Evolutionary conservation across 2,113 vertebrate genomes (phyloP).

Genomic region (Nycticryphes semicollaris): DNA sequence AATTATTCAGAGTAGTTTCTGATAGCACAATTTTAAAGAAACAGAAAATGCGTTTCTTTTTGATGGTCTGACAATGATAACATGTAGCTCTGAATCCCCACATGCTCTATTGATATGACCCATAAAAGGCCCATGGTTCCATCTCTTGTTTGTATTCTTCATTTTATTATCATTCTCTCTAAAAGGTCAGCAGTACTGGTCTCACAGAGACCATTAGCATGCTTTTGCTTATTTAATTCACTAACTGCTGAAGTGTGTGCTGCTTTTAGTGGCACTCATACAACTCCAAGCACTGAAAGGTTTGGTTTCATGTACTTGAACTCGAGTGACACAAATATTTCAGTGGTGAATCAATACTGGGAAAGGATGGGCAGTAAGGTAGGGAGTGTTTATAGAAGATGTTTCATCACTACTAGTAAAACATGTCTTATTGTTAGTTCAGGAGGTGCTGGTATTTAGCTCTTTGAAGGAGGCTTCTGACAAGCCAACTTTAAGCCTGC

Average conservation of each 20-base stretch:
- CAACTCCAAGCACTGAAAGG: constrained; percentile 56
- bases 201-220: constrained; percentile 63
- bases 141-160: constrained; percentile 67
- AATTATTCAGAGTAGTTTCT: background rate
- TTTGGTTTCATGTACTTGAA: constrained; percentile 79
- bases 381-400: constrained; percentile 81
- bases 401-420: constrained; percentile 82
- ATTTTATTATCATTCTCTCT: constrained; percentile 69
- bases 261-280: constrained; percentile 73
- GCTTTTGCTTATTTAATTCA: constrained; percentile 74
- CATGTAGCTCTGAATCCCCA: constrained; percentile 35
- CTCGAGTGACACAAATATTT: constrained; percentile 80
- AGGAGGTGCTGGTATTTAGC: constrained; percentile 77
- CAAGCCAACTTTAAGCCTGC: constrained; percentile 62
- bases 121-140: constrained; percentile 49
- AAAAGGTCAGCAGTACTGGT: constrained; percentile 57
- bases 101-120: constrained; percentile 44
- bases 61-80: constrained; percentile 40
- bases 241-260: constrained; percentile 52
- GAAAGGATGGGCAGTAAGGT: constrained; percentile 68
- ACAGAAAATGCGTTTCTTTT: constrained; percentile 30
- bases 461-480: constrained; percentile 71
- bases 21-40: constrained; percentile 27
- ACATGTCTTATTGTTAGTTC: constrained; percentile 80
- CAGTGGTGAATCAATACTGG: constrained; percentile 76